Base-by-base conservation (phyloP, 1,140 invertebrate genomes). In the Steinernema feltiae region DNA sequence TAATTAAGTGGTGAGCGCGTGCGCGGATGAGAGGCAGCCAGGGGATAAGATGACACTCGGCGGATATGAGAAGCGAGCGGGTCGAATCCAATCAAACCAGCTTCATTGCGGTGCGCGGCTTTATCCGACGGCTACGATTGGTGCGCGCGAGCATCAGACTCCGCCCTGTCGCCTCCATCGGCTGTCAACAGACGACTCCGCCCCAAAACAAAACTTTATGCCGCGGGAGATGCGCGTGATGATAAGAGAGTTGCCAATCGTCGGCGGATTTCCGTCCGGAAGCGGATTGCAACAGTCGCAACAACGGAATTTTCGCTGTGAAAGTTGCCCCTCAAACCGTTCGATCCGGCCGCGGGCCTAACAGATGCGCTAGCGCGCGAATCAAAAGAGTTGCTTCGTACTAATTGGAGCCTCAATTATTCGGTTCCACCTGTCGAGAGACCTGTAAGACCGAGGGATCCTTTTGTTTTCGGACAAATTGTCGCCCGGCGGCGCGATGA, bases 401-500 rank as follows among this genome's bases (percentile, higher is more conserved):
- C 12, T n/a, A 63, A 63, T 15, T 27, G 24, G 53, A 63, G 24
- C 7, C 53, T 21, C 12, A 27, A 63, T 63, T 63, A 63, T 12
- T 63, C 12, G 53, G 7, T 7, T 3, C 53, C 15, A 27, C 53
- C 41, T 7, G 35, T 41, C 35, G 35, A 7, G 35, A 41, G 35
- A 63, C 53, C 53, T 63, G 53, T 63, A 21, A 21, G 53, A 15
- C 53, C 15, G 53, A 63, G 53, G 53, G 53, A n/a, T 27, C 3
- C 53, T 63, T 63, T 63, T 63, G 53, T 63, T 63, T 63, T 63
- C 53, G 53, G 53, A 27, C 53, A 63, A 63, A 15, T 63, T 63
- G 53, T 63, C 53, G 53, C 53, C 24, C 53, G 24, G 53, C 53
- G 53, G 53, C 53, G 53, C 24, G 53, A 63, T 63, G 53, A 63